Evolutionary conservation across 2,113 vertebrate genomes (phyloP).

Genomic region (Petroica traversi): DNA sequence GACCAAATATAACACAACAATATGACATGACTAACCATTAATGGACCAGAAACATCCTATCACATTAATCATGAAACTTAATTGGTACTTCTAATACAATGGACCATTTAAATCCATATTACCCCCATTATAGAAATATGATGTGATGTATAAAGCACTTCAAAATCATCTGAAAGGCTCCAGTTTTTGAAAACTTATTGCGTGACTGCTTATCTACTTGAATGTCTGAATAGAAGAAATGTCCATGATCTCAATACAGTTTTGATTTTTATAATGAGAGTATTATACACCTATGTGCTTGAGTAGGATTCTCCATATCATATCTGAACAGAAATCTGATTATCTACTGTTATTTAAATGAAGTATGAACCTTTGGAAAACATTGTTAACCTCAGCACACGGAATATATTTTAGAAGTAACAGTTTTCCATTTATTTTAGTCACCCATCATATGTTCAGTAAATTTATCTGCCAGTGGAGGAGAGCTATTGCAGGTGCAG

Average conservation of each 20-base stretch:
- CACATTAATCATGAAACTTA: not conserved
- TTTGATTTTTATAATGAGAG: slow-evolving; percentile 14
- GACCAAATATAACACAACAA: not conserved
- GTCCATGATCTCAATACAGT: not conserved
- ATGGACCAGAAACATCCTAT: not conserved
- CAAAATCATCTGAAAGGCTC: not conserved
- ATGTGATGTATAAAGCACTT: not conserved
- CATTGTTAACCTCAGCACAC: not conserved
- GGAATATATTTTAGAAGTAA: slow-evolving; percentile 1
- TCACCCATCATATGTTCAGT: not conserved
- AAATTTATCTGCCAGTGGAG: not conserved
- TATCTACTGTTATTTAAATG: slow-evolving; percentile 20
- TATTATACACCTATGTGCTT: not conserved
- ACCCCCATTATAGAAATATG: not conserved
- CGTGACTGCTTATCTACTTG: not conserved
- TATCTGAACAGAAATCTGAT: slow-evolving; percentile 30
- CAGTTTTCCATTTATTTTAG: slow-evolving; percentile 32
- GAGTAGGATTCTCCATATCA: not conserved
- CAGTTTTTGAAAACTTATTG: not conserved
- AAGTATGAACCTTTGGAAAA: slow-evolving; percentile 35
- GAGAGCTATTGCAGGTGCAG: not conserved
- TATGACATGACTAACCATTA: not conserved
- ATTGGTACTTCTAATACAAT: not conserved
- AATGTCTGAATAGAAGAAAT: not conserved
- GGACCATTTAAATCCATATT: not conserved